These are phyloP conservation scores for Psilopogon haemacephalus DNA, from an alignment of 2,113 vertebrate species.

Conservation along the genomic window DNA sequence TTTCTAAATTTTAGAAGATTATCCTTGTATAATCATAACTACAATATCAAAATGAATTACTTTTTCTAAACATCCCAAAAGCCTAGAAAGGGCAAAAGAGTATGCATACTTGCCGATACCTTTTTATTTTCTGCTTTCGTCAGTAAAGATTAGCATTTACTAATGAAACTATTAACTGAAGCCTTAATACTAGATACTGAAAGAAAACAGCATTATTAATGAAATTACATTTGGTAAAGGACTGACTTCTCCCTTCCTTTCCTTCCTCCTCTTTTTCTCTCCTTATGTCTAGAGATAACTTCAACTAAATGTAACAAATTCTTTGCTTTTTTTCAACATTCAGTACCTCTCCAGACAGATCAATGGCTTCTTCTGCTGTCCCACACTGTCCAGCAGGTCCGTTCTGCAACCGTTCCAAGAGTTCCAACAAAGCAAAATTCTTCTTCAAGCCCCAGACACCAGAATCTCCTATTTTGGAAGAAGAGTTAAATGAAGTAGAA, in stretches of 20 bases:
- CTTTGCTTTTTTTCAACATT: neutral
- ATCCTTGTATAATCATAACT: neutral
- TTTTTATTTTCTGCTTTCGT: neutral
- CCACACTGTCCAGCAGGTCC: slow-evolving; percentile 88
- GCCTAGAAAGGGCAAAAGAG: neutral
- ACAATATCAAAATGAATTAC: neutral
- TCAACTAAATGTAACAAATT: neutral
- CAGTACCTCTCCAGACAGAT: slow-evolving; percentile 91
- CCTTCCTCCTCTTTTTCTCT: neutral
- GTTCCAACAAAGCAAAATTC: slow-evolving; percentile 96
- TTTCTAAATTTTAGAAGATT: neutral
- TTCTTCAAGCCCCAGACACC: slow-evolving; percentile 99
- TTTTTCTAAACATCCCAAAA: neutral
- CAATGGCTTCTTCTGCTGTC: slow-evolving; percentile 85
- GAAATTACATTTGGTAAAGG: neutral
- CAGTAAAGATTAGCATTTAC: neutral
- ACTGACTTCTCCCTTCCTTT: neutral
- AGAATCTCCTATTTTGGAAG: slow-evolving; percentile 85
- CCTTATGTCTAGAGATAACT: neutral
- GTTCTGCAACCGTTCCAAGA: slow-evolving; percentile 94
- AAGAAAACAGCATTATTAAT: neutral
- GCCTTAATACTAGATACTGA: neutral
- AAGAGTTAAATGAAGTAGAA: slow-evolving; percentile 16
- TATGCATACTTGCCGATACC: neutral
- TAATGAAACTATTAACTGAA: neutral